Conservation (phyloP, 2,888 invertebrate species). For the Pseudococcus viburni region DNA sequence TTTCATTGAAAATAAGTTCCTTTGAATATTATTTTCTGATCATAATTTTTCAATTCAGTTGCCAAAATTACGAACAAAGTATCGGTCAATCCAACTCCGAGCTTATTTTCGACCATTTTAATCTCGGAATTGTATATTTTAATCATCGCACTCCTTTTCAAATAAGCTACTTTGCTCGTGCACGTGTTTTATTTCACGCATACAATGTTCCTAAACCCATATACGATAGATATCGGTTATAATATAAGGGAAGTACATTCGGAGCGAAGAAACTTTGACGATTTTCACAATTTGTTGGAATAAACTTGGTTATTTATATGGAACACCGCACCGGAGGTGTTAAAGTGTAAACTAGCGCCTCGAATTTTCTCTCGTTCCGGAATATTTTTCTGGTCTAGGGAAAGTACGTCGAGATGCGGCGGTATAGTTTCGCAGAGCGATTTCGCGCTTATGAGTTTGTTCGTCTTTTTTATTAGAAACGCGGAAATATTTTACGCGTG, state of each 20-base stretch:
- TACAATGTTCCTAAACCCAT: no score
- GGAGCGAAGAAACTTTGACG: neutral
- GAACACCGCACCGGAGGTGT: neutral
- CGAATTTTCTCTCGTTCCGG: neutral
- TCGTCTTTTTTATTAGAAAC: constrained; percentile 44
- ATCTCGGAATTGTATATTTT: no score
- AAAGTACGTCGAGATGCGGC: neutral
- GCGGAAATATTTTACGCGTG: constrained; percentile 44
- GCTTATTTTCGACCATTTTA: no score
- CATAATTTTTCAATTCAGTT: no score
- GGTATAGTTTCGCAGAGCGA: constrained; percentile 21
- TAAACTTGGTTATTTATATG: constrained; percentile 1
- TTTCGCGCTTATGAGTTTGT: constrained; percentile 49
- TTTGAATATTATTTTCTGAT: no score
- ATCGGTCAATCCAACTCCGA: no score
- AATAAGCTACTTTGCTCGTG: no score
- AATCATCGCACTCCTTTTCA: no score
- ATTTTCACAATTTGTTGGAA: neutral
- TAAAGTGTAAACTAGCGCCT: constrained; percentile 8
- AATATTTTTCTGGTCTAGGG: neutral
- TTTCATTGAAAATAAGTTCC: no score
- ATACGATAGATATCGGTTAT: neutral
- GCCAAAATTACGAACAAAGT: no score
- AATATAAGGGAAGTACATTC: neutral
- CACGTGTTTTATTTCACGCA: no score